phyloP scores from a whole-genome alignment of 2,113 vertebrate genomes.

The Hippoglossus stenolepis region DNA sequence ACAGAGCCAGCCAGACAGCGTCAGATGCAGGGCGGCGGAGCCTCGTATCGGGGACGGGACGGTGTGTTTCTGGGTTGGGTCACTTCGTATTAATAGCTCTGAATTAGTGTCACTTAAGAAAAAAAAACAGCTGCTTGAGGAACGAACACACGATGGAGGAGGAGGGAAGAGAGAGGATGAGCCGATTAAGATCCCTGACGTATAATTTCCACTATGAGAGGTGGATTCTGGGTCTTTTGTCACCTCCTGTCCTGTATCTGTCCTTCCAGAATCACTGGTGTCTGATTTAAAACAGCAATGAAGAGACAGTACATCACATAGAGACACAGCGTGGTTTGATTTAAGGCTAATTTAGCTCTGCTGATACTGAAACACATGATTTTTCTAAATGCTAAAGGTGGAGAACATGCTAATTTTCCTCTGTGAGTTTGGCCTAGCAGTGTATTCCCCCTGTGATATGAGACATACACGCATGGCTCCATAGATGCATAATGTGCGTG shows the following conservation, averaged over 20 bases:
- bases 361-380: no score
- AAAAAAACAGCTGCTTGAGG: constrained; percentile 36
- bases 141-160: not conserved
- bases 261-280: not conserved
- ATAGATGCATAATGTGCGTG: not conserved
- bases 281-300: no score
- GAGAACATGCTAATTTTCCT: no score
- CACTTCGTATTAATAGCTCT: constrained; percentile 64
- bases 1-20: constrained; percentile 11
- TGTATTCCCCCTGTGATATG: not conserved
- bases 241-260: not conserved
- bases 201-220: not conserved
- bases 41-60: constrained; percentile 55
- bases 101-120: constrained; percentile 41
- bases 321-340: no score
- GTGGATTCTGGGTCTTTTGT: not conserved
- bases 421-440: no score
- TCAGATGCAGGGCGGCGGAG: constrained; percentile 17
- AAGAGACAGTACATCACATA: no score
- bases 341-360: no score
- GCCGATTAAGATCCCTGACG: not conserved
- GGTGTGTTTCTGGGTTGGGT: constrained; percentile 58
- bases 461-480: constrained; percentile 1
- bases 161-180: not conserved
- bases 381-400: no score